Evolutionary conservation across 2,797 vertebrate species (phyloP), one percentile per base, ranked within the genome.

Genomic region (Adrianichthys oophorus): DNA sequence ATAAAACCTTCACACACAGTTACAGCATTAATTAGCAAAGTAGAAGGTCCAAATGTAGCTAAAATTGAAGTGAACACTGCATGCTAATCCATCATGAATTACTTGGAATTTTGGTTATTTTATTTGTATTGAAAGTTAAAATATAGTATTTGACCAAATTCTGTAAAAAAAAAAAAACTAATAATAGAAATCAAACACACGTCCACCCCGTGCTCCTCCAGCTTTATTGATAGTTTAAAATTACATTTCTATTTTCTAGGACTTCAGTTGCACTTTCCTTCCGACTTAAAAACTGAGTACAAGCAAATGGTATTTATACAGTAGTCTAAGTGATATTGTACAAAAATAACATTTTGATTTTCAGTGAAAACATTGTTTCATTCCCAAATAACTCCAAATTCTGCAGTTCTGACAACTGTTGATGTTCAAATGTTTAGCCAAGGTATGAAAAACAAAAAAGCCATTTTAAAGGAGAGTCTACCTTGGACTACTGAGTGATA

Each of bases 161-260:
- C 10, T 18, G 29, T 17, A 1, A 1, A 7, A 52, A 41, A n/a
- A 15, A 41, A 15, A 16, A 1, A 23, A 14, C 1, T n/a, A n/a
- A n/a, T n/a, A 13, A 62, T n/a, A 32, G 0, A 68, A 80, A 65
- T 45, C 37, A 80, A 15, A 83, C 84, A 89, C 86, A 87, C 75
- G 84, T 93, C 88, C 84, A 94, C 95, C 94, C 93, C 95, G 96
- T 98, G 96, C 97, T 98, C 95, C 96, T 99, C 95, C 95, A 96
- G 93, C 94, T 98, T 98, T 98, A 98, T 99, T 99, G 96, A 97
- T 95, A 98, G 95, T 98, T 98, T 98, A 98, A 98, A 99, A 98
- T 97, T 98, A 98, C 96, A 98, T 94, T 91, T 96, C 95, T 98
- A 95, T 96, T 90, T 94, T 97, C 95, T 96, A 97, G 93, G 94